Evolutionary conservation across 2,888 invertebrate species (phyloP).

Genomic region (Tolmerus cingulatus): DNA sequence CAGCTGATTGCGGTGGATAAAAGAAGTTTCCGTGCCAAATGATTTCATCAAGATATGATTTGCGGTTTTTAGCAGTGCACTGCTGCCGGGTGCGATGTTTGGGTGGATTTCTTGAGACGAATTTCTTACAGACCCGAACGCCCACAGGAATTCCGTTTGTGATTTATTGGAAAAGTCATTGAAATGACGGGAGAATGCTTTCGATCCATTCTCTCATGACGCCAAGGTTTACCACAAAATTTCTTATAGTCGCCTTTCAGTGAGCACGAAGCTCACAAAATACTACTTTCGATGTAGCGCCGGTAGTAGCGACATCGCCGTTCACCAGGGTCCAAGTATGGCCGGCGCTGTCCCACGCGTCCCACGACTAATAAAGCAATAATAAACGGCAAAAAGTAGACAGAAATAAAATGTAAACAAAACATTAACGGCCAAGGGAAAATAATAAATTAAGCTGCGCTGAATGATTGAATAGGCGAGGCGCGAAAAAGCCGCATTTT

Average conservation of each 20-base stretch:
- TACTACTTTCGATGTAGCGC: not conserved
- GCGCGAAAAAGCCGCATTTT: not conserved
- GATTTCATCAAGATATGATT: not conserved
- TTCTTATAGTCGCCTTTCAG: not conserved
- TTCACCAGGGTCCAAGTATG: not conserved
- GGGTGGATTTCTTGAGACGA: not conserved
- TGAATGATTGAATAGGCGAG: not conserved
- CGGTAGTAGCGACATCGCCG: not conserved
- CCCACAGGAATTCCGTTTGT: not conserved
- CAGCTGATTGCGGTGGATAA: not conserved
- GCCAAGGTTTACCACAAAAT: not conserved
- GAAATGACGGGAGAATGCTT: not conserved
- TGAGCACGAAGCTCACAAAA: not conserved
- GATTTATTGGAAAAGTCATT: not conserved
- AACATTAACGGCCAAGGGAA: conserved; percentile 11
- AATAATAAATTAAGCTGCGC: not conserved
- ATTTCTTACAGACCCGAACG: not conserved
- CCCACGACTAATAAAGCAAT: conserved; percentile 20
- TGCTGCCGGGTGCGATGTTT: not conserved
- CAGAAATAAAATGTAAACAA: conserved; percentile 37
- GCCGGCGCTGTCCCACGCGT: not conserved
- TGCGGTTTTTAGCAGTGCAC: not conserved
- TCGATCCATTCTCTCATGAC: not conserved
- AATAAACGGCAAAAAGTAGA: conserved; percentile 17
- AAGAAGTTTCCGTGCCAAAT: not conserved